Evolutionary conservation across 2,113 vertebrate species (phyloP), one percentile per base, ranked within the genome.

Genomic region (Onychostruthus taczanowskii): DNA sequence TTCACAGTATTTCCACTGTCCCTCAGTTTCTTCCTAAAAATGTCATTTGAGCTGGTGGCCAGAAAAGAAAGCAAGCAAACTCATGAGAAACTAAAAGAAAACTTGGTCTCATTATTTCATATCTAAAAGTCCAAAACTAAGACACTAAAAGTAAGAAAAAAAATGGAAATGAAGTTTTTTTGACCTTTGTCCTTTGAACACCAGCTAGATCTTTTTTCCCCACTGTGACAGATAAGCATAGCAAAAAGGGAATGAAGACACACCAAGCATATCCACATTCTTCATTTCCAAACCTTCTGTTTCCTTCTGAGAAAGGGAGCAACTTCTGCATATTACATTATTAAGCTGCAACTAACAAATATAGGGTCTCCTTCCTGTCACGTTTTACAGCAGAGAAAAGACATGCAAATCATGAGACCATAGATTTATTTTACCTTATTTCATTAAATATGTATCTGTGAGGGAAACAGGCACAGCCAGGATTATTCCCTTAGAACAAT

Each of bases 401-500:
- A 76, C 41, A 41, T 74, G 62, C 12, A 84, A 79, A 62, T 80
- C 44, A 46, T 47, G 16, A 75, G 13, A 77, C 61, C 68, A 37
- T 9, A 61, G 58, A 90, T 92, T 94, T 81, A 78, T 91, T 86
- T 84, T 85, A 66, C 66, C n/a, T 84, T 88, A 43, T 82, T 78
- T 83, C 79, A 53, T 89, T 82, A 91, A 90, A 66, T 62, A 63
- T 46, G 27, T 72, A 61, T 59, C 68, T 92, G 49, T 66, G 64
- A 94, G 33, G 50, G 66, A 83, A 95, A 78, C 16, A 91, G 58
- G 27, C 55, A 80, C 7, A 83, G 28, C n/a, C 67, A 75, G 33
- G 21, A 84, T 69, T 92, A 76, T 84, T 90, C 69, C 90, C 72
- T 67, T 44, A 91, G 86, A 96, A 92, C 55, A 92, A 50, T 79